Percentiles rank a stretch among this genome's conserved stretches.
Evolutionary conservation across 2,113 vertebrate genomes (phyloP).

Genomic region (Colistium nudipinnis): DNA sequence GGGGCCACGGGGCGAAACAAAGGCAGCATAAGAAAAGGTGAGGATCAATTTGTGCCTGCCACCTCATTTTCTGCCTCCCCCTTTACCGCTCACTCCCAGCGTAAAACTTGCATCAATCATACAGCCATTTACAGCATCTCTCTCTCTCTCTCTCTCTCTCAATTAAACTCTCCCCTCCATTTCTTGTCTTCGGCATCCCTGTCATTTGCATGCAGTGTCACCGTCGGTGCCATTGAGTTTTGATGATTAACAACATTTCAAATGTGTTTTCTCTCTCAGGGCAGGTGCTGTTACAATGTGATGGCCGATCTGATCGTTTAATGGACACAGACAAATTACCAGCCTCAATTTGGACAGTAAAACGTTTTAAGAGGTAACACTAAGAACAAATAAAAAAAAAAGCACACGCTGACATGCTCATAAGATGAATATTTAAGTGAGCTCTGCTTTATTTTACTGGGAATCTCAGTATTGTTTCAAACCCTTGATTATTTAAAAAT

Average conservation of each 20-base stretch:
- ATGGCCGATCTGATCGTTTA: conserved; percentile 30
- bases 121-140: conserved; percentile 60
- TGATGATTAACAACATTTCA: conserved; percentile 16
- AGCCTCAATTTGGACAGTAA: neutral
- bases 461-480: neutral
- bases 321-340: neutral
- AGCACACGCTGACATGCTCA: neutral
- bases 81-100: conserved; percentile 19
- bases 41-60: conserved; percentile 58
- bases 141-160: conserved; percentile 60
- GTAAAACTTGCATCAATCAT: conserved; percentile 65
- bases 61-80: conserved; percentile 48
- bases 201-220: conserved; percentile 27
- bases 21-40: conserved; percentile 62
- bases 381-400: too few relatives aligned
- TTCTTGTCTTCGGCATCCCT: conserved; percentile 40
- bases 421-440: neutral
- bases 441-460: neutral
- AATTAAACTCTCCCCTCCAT: conserved; percentile 54
- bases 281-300: conserved; percentile 44
- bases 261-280: conserved; percentile 11
- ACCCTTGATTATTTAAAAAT: too few relatives aligned
- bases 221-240: conserved; percentile 28
- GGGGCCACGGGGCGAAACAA: conserved; percentile 69
- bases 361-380: neutral